Conservation (phyloP, 2,888 invertebrate genomes). For the Caenorhabditis afra region DNA sequence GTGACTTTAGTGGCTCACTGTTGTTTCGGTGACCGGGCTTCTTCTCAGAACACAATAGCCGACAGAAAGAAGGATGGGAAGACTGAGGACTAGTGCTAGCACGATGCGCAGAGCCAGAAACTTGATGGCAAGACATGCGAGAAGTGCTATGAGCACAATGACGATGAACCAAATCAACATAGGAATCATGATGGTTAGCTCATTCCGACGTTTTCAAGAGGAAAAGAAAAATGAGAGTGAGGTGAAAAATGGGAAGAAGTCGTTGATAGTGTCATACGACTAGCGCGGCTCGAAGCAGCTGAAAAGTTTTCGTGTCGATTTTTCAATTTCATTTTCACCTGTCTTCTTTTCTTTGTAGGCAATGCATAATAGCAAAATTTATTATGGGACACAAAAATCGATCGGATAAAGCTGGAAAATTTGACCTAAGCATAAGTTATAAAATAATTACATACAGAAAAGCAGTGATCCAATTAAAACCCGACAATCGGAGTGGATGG, state of each 20-base stretch:
- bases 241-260: neutral
- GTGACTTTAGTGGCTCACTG: slow-evolving; percentile 8
- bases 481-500: slow-evolving; percentile 15
- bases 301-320: slow-evolving; percentile 18
- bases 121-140: slow-evolving; percentile 51
- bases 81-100: slow-evolving; percentile 24
- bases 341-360: slow-evolving; percentile 15
- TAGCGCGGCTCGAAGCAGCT: slow-evolving; percentile 16
- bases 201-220: slow-evolving; percentile 5
- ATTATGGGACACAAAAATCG: neutral
- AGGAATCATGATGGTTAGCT: slow-evolving; percentile 56
- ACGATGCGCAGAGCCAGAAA: slow-evolving; percentile 51
- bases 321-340: slow-evolving; percentile 30
- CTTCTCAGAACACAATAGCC: slow-evolving; percentile 32
- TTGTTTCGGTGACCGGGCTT: slow-evolving; percentile 31
- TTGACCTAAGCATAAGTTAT: slow-evolving; percentile 27
- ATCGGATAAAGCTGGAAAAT: slow-evolving; percentile 27
- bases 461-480: slow-evolving; percentile 32
- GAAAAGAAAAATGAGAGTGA: neutral
- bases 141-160: slow-evolving; percentile 47
- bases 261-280: slow-evolving; percentile 29
- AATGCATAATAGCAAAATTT: neutral
- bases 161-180: slow-evolving; percentile 55
- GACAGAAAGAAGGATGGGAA: slow-evolving; percentile 37
- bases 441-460: slow-evolving; percentile 18